phyloP scores from a whole-genome alignment of 2,888 invertebrate genomes.

The Cabera pusaria region DNA sequence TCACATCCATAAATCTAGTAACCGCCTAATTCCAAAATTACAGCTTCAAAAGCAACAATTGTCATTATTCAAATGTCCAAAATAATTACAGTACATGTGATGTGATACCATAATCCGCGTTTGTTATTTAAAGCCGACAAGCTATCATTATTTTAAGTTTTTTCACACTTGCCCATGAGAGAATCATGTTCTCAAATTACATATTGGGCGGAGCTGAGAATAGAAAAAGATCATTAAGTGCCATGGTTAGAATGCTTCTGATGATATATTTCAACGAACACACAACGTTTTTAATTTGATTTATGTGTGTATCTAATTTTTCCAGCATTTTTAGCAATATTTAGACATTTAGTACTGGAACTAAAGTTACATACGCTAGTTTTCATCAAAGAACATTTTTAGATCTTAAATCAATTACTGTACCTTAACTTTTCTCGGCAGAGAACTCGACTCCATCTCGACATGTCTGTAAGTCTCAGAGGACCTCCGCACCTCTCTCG shows the following conservation, averaged over 20 bases:
- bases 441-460: slow-evolving; percentile 79
- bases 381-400: no score
- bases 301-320: no score
- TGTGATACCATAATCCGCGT: slow-evolving; percentile 41
- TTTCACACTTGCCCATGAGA: slow-evolving; percentile 16
- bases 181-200: slow-evolving; percentile 22
- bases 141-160: slow-evolving; percentile 33
- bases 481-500: slow-evolving; percentile 82
- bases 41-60: slow-evolving; percentile 29
- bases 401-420: no score
- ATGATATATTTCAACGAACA: slow-evolving; percentile 5
- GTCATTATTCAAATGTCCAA: slow-evolving; percentile 41
- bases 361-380: no score
- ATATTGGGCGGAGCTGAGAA: slow-evolving; percentile 12
- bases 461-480: slow-evolving; percentile 83
- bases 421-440: slow-evolving; percentile 92
- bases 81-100: slow-evolving; percentile 39
- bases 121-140: slow-evolving; percentile 39
- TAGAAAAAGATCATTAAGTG: slow-evolving; percentile 15
- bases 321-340: no score
- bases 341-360: no score
- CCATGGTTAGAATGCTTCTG: slow-evolving; percentile 2
- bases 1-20: slow-evolving; percentile 21
- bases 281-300: no score
- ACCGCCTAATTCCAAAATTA: slow-evolving; percentile 28